phyloP scores from a whole-genome alignment of 2,888 invertebrate species.

The Ornithoptera alexandrae region DNA sequence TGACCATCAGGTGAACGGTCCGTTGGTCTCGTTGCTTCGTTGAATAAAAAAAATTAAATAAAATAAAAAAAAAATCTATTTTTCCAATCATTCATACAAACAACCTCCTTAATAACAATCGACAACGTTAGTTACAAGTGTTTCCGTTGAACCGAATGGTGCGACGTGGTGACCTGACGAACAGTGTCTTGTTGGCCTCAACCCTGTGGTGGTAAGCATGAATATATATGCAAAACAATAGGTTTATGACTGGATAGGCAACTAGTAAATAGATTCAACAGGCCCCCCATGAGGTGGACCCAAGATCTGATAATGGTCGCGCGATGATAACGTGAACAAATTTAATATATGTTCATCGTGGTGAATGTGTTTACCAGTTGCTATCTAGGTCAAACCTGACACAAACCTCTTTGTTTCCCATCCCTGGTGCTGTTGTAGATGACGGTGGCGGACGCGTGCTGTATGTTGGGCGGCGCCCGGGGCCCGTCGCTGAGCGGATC shows the following conservation, averaged over 20 bases:
- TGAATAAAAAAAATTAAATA: too few relatives aligned
- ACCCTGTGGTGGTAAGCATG: neutral
- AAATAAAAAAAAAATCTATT: too few relatives aligned
- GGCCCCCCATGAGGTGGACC: too few relatives aligned
- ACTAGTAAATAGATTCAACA: neutral
- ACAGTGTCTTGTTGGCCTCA: neutral
- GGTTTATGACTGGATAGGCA: neutral
- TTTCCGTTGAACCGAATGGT: neutral
- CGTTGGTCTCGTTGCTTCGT: too few relatives aligned
- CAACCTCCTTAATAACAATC: neutral
- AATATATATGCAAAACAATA: neutral
- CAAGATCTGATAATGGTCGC: too few relatives aligned
- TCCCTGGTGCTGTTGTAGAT: conserved; percentile 85
- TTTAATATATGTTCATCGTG: neutral
- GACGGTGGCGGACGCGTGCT: conserved; percentile 88
- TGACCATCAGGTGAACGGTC: too few relatives aligned
- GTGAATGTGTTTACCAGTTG: conserved; percentile 4
- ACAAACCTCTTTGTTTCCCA: conserved; percentile 63
- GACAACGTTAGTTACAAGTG: neutral
- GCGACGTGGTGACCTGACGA: neutral
- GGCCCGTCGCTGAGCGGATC: conserved; percentile 88
- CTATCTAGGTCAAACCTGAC: conserved; percentile 2
- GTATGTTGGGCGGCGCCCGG: conserved; percentile 85
- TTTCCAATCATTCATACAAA: neutral
- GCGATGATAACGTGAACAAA: too few relatives aligned